Evolutionary conservation across 2,888 invertebrate genomes (phyloP), one percentile per base, ranked within the genome.

Genomic region (Xylota sylvarum): DNA sequence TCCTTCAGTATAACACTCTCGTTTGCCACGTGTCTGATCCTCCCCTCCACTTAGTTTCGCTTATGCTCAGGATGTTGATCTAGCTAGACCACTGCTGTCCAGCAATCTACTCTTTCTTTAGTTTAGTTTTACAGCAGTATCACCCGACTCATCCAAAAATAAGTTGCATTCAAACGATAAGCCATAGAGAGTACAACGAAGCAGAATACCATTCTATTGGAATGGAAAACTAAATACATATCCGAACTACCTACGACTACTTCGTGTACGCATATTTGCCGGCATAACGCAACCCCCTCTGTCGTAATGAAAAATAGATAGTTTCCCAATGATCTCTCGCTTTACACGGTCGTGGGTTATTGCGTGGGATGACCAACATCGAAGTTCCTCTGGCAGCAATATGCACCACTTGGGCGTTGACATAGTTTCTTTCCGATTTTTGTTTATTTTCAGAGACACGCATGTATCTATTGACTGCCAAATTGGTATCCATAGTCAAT

Each of bases 321-420:
- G 67, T 77, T 76, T 78, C 78, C 69, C 80, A 87, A 83, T 79
- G 58, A n/a, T n/a, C 56, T 48, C 27, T 30, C 12, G 55, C 81
- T 52, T 30, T 35, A 14, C 14, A 70, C 43, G 62, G 19, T 27
- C 81, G 84, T 85, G 80, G 84, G 84, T 43, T 72, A 67, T 7
- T 19, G 72, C 76, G 79, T 86, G 79, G 76, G 87, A 65, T 48
- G 65, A 56, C 73, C 60, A 69, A 65, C 52, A 72, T 83, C 58
- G 40, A 30, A 65, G 32, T 70, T 78, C 70, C 64, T 43, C 56
- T 48, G 43, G 19, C 50, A 72, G 35, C 67, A 64, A 23, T 48
- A 73, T 65, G 67, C 52, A 65, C 50, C 58, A 73, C 43, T 69
- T 87, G 67, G 87, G 83, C 83, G 88, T 87, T 88, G 87, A 88